Evolutionary conservation across 2,113 vertebrate genomes (phyloP).

Genomic region (Chroicocephalus ridibundus): DNA sequence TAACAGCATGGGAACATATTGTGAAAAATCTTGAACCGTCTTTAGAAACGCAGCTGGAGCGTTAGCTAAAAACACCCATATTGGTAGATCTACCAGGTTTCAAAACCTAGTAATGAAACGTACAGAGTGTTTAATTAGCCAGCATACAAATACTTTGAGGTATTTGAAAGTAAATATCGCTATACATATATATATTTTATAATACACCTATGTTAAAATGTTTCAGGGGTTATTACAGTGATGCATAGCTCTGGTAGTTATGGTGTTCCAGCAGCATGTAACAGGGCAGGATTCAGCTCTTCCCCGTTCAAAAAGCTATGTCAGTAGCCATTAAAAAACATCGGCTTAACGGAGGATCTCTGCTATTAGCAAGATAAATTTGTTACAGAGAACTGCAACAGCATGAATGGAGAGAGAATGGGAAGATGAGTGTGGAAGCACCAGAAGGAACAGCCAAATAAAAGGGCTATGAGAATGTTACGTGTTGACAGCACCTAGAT

Average conservation of each 20-base stretch:
- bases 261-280: neutral
- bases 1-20: neutral
- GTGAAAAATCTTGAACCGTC: constrained; percentile 2
- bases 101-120: neutral
- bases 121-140: neutral
- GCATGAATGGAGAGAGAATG: neutral
- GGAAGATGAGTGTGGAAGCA: neutral
- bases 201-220: neutral
- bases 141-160: neutral
- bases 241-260: neutral
- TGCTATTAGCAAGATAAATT: neutral
- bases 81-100: neutral
- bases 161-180: neutral
- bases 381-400: neutral
- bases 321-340: neutral
- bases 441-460: neutral
- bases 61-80: neutral
- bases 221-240: neutral
- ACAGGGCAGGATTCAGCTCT: neutral
- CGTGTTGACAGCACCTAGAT: neutral
- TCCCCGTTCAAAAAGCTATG: neutral
- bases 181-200: neutral
- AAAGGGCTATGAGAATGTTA: neutral
- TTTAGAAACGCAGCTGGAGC: constrained; percentile 9
- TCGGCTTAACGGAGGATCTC: neutral